Base-by-base conservation (phyloP, 2,113 vertebrate species). In the Heteronetta atricapilla region DNA sequence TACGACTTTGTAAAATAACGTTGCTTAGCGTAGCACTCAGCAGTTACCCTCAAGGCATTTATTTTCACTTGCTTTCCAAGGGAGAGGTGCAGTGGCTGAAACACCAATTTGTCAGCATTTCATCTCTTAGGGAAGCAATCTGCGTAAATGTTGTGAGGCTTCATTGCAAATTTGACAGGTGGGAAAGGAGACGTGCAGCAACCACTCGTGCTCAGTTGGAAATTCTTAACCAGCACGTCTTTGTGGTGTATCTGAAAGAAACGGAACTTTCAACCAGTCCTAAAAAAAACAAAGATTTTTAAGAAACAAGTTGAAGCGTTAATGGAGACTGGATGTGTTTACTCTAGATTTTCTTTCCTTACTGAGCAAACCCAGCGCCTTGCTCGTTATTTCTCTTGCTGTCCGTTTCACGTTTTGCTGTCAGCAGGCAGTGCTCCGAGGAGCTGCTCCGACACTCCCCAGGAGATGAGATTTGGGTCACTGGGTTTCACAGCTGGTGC, bases 401-500 rank as follows among this genome's bases (percentile, higher is more conserved):
- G 84, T 63, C 68, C 60, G 4, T 69, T 85, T 55, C 72, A 4
- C 38, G 10, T 82, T 81, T 83, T 72, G 7, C 4, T 52, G 25
- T 59, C 28, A 31, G 46, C 62, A 36, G n/a, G 21, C n/a, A 10
- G 87, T 3, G 40, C 79, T 52, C 67, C 10, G 29, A 5, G 59
- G 34, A 63, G 72, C 88, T 29, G 85, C 68, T 75, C 64, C 48
- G 58, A 14, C 46, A 33, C 79, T 26, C 11, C 82, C 23, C 20
- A 9, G 28, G 46, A 40, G 85, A 8, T 15, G 38, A 69, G 88
- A 95, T 95, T 86, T 92, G 86, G 96, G 95, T 96, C 93, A 95
- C 86, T 89, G 96, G 93, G 90, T 96, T 97, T 93, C 14, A 34
- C 33, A 70, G 73, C 82, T 21, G 86, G 13, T 25, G 50, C 48